Evolutionary conservation across 2,113 vertebrate genomes (phyloP).

Genomic region (Vombatus ursinus): DNA sequence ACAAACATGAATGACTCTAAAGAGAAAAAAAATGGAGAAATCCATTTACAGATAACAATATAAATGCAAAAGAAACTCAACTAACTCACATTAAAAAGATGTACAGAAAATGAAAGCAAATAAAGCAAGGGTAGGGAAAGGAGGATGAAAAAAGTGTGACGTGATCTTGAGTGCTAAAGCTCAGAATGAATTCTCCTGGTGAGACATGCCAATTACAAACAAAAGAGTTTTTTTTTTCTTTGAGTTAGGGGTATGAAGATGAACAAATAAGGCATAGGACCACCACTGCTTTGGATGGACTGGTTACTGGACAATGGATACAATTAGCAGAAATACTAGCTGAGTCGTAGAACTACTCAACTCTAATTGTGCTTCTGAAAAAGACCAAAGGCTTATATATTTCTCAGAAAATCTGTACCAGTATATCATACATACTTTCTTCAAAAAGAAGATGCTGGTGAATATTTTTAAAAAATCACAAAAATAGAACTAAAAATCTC

Average conservation of each 20-base stretch:
- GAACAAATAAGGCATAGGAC: background rate
- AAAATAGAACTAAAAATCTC: background rate
- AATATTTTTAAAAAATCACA: background rate
- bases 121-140: background rate
- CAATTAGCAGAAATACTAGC: background rate
- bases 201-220: background rate
- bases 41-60: background rate
- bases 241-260: background rate
- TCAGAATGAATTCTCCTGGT: background rate
- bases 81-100: background rate
- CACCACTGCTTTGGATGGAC: background rate
- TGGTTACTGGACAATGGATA: background rate
- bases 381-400: background rate
- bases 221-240: background rate
- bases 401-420: background rate
- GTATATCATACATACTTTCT: background rate
- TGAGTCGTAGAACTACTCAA: background rate
- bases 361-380: background rate
- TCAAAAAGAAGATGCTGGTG: background rate
- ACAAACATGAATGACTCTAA: background rate
- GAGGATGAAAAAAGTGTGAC: background rate
- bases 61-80: background rate
- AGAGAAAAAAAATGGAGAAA: background rate
- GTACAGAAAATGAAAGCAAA: background rate
- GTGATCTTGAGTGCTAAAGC: background rate